A percentile compares a stretch with the other conserved stretches of the same genome.
These are phyloP conservation scores for Aphrophora alni DNA, from an alignment of 2,888 invertebrate species.

Conservation along the genomic window DNA sequence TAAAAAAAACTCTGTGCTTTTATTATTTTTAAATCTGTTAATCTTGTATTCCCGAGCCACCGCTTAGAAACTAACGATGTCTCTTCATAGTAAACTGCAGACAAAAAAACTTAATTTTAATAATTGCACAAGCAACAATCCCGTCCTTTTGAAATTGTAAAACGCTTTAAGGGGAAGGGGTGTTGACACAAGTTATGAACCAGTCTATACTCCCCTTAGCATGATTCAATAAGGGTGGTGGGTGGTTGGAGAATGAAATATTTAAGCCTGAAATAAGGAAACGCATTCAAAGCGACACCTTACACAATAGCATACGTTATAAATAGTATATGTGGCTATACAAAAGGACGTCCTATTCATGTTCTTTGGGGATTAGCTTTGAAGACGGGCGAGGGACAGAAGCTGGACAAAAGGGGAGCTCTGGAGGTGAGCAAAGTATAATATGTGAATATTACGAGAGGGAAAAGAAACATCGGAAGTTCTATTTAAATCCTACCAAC, in stretches of 20 bases:
- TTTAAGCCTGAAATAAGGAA: slow-evolving; percentile 44
- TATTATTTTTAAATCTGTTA: no score
- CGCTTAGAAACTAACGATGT: no score
- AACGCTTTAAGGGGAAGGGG: neutral
- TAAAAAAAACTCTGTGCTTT: no score
- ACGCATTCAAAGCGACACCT: slow-evolving; percentile 44
- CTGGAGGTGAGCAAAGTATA: neutral
- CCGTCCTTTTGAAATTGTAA: neutral
- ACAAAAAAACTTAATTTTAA: neutral
- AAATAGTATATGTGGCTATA: slow-evolving; percentile 42
- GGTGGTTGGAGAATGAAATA: slow-evolving; percentile 40
- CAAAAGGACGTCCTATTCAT: slow-evolving; percentile 41
- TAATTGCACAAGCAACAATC: neutral
- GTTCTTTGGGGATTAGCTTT: slow-evolving; percentile 15
- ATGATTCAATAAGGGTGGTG: slow-evolving; percentile 12
- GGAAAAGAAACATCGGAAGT: neutral
- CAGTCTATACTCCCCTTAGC: neutral
- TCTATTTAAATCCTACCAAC: neutral
- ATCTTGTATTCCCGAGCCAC: no score
- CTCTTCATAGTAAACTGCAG: neutral
- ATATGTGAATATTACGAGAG: slow-evolving; percentile 2
- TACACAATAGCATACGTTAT: slow-evolving; percentile 42
- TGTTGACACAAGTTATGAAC: slow-evolving; percentile 9
- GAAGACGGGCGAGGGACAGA: slow-evolving; percentile 6
- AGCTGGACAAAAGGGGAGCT: neutral